These are phyloP conservation scores for Podarcis raffonei DNA, from an alignment of 2,113 vertebrate species.

Conservation along the genomic window DNA sequence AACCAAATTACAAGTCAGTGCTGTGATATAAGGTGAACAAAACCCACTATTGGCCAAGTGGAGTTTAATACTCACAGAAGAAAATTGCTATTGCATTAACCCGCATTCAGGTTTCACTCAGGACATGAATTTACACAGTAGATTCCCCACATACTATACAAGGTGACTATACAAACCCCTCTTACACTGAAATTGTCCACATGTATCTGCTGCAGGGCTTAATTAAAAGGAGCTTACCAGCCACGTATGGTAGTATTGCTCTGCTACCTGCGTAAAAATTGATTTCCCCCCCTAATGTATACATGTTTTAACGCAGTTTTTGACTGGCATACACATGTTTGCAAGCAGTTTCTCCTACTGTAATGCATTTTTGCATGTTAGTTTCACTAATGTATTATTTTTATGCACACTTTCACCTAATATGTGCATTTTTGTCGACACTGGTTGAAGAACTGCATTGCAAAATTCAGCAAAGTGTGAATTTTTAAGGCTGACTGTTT, in stretches of 20 bases:
- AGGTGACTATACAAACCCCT: no score
- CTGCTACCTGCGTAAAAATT: background rate
- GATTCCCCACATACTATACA: background rate
- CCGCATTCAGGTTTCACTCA: background rate
- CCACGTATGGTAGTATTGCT: background rate
- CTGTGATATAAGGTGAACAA: background rate
- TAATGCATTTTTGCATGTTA: no score
- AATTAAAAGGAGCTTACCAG: background rate
- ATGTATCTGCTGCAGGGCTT: background rate
- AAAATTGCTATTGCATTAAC: background rate
- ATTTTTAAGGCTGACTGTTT: no score
- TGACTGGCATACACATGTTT: no score
- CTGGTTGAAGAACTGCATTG: no score
- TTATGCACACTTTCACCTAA: no score
- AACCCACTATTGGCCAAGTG: background rate
- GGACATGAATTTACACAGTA: background rate
- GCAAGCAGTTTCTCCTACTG: no score
- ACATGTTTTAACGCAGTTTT: no score
- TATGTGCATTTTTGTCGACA: no score
- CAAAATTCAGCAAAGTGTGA: no score
- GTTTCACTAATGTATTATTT: no score
- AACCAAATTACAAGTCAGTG: background rate
- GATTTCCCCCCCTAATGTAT: rapidly evolving
- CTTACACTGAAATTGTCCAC: background rate
- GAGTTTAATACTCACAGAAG: no score